phyloP scores from a whole-genome alignment of 2,888 invertebrate species.

The Loripinus fragilis region DNA sequence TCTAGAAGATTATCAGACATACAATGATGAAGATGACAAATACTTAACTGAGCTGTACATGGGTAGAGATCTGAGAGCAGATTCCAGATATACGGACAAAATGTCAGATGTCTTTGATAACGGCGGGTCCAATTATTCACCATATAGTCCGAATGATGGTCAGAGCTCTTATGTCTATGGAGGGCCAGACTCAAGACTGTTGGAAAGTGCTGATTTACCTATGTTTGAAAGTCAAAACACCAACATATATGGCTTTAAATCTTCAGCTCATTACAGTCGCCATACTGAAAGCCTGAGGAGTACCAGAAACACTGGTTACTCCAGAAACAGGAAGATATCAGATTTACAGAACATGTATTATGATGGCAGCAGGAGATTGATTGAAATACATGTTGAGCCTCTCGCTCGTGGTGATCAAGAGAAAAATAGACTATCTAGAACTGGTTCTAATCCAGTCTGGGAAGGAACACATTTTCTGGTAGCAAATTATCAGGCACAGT shows the following conservation, averaged over 20 bases:
- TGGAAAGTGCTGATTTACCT: background rate
- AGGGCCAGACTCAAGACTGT: background rate
- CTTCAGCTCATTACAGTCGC: background rate
- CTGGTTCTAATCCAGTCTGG: background rate
- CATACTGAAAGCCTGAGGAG: background rate
- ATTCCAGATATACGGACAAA: background rate
- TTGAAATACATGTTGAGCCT: conserved; percentile 1
- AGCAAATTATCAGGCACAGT: conserved; percentile 1
- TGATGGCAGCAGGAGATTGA: background rate
- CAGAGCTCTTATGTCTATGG: background rate
- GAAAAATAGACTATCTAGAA: background rate
- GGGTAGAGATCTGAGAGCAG: background rate
- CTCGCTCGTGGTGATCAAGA: background rate
- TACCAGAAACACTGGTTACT: background rate
- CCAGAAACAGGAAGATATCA: background rate
- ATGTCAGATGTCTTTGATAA: background rate
- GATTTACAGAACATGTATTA: background rate
- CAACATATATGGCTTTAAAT: background rate
- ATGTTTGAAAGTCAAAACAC: background rate
- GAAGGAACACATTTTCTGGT: background rate
- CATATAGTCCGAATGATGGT: background rate
- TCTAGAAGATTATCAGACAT: background rate
- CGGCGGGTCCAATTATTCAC: background rate
- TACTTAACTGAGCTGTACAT: background rate
- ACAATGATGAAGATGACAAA: background rate